Evolutionary conservation across 2,888 invertebrate species (phyloP).

Genomic region (Ephialtes manifestator): DNA sequence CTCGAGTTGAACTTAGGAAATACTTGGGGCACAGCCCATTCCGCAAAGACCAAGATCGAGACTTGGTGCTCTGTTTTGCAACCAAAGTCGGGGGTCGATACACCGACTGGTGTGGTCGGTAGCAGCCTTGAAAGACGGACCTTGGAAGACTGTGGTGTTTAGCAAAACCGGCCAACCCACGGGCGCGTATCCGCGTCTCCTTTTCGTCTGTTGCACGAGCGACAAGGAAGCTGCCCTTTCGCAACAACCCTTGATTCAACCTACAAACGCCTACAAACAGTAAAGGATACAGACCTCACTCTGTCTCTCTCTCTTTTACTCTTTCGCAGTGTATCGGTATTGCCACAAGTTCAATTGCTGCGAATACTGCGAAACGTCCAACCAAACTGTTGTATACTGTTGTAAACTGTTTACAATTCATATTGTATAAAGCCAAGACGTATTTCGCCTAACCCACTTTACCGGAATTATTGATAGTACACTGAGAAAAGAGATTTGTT

Average conservation of each 20-base stretch:
- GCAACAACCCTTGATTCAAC: conserved; percentile 29
- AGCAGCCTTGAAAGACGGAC: conserved; percentile 44
- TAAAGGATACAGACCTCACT: conserved; percentile 14
- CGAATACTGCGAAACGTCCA: background rate
- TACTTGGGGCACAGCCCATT: conserved; percentile 47
- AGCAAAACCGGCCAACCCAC: conserved; percentile 41
- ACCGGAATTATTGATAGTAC: background rate
- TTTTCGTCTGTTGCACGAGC: conserved; percentile 25
- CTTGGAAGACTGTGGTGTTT: conserved; percentile 26
- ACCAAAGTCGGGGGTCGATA: background rate
- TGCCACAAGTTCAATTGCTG: conserved; percentile 30
- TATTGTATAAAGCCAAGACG: background rate
- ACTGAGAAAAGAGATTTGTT: no score
- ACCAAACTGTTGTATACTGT: background rate
- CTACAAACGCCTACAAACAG: conserved; percentile 33
- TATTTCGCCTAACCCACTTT: background rate
- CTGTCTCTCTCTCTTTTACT: background rate
- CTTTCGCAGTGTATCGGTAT: background rate
- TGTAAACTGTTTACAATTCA: background rate
- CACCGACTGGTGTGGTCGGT: conserved; percentile 52
- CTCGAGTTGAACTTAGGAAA: conserved; percentile 58
- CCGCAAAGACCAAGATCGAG: conserved; percentile 48
- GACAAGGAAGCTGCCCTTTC: conserved; percentile 10
- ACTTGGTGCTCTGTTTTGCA: conserved; percentile 48
- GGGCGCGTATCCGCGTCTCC: conserved; percentile 27